phyloP scores from a whole-genome alignment of 2,113 vertebrate species.

The Pungitius pungitius region DNA sequence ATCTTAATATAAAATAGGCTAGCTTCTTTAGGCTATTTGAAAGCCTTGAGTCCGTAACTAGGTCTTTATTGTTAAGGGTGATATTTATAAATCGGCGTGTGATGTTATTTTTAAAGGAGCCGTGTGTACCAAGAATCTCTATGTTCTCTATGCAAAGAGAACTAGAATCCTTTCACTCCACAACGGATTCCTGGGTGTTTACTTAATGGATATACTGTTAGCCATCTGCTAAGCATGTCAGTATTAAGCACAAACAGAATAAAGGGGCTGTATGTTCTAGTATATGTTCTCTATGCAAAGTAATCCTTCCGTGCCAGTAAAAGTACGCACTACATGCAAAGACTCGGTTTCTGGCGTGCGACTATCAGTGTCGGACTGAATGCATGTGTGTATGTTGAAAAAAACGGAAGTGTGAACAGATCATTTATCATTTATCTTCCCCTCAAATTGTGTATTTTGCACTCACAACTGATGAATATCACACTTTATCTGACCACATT shows the following conservation, averaged over 20 bases:
- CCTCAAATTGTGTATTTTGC: not conserved
- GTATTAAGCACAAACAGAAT: no score
- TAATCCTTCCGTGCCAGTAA: slow-evolving; percentile 47
- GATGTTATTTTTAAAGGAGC: slow-evolving; percentile 64
- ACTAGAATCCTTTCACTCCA: no score
- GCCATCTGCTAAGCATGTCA: no score
- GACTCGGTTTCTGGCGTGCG: slow-evolving; percentile 28
- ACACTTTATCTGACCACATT: slow-evolving; percentile 27
- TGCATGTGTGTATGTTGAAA: not conserved
- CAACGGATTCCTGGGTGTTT: no score
- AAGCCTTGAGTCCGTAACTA: slow-evolving; percentile 36
- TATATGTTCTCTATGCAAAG: slow-evolving; percentile 60
- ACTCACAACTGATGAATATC: slow-evolving; percentile 8
- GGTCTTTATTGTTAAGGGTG: slow-evolving; percentile 36
- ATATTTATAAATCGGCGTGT: slow-evolving; percentile 57
- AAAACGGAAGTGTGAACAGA: not conserved
- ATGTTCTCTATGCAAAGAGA: slow-evolving; percentile 56
- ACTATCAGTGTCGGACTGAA: slow-evolving; percentile 3
- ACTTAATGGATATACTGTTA: no score
- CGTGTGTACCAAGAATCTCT: slow-evolving; percentile 57
- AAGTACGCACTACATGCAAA: slow-evolving; percentile 55
- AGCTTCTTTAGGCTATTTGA: slow-evolving; percentile 11
- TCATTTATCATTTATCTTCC: slow-evolving; percentile 1
- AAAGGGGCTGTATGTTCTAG: slow-evolving; percentile 52
- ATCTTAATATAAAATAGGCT: slow-evolving; percentile 32